Conservation (phyloP, 1,140 invertebrate species). For the Aethina tumida region DNA sequence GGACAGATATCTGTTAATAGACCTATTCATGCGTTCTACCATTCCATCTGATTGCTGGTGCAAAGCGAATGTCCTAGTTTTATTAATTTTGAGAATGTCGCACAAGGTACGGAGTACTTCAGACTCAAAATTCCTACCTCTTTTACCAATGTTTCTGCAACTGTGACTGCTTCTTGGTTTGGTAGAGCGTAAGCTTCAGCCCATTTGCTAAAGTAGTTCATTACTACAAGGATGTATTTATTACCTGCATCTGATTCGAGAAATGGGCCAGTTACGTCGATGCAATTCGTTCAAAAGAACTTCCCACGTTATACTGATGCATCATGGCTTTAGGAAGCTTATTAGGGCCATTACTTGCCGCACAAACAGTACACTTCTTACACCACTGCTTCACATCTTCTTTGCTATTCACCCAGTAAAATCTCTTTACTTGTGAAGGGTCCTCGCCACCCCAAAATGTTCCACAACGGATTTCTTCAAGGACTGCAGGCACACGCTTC, state of each 20-base stretch:
- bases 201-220: constrained; percentile 36
- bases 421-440: constrained; percentile 9
- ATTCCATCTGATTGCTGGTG: constrained; percentile 35
- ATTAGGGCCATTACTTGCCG: constrained; percentile 22
- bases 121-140: constrained; percentile 15
- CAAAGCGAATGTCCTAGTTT: constrained; percentile 29
- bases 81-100: constrained; percentile 24
- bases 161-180: constrained; percentile 32
- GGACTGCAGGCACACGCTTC: no score
- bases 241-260: no score
- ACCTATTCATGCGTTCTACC: constrained; percentile 27
- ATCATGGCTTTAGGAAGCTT: no score
- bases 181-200: constrained; percentile 30
- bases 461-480: no score
- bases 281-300: no score
- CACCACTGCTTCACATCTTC: constrained; percentile 20
- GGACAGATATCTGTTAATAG: constrained; percentile 8
- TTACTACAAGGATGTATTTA: constrained; percentile 29
- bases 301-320: no score
- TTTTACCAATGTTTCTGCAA: no score
- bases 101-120: constrained; percentile 16
- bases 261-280: no score
- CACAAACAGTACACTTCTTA: constrained; percentile 20
- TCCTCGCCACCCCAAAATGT: constrained; percentile 19
- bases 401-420: constrained; percentile 22